Percentiles rank a stretch among this genome's conserved stretches.
These are phyloP conservation scores for Trissolcus japonicus DNA, from an alignment of 2,888 invertebrate genomes.

Conservation along the genomic window DNA sequence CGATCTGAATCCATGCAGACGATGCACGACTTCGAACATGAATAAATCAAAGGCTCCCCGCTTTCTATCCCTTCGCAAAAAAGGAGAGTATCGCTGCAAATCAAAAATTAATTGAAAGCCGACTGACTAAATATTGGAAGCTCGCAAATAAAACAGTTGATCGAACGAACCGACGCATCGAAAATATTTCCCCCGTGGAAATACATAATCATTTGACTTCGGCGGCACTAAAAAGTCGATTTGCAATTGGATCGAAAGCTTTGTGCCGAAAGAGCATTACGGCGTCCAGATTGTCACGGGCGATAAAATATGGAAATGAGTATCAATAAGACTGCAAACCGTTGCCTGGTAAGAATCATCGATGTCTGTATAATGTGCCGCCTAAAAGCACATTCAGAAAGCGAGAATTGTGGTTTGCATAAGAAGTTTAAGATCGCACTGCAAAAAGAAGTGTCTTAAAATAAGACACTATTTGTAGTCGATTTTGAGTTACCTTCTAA, in stretches of 20 bases:
- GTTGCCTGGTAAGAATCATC: constrained; percentile 43
- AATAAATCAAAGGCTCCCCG: constrained; percentile 37
- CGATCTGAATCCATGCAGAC: constrained; percentile 51
- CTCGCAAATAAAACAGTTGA: neutral
- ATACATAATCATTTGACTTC: constrained; percentile 3
- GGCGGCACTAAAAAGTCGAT: constrained; percentile 17
- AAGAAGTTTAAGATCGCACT: constrained; percentile 63
- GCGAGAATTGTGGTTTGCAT: constrained; percentile 62
- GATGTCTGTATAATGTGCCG: constrained; percentile 36
- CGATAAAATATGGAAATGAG: constrained; percentile 44
- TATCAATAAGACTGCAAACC: constrained; percentile 42
- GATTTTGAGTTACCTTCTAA: too few relatives aligned
- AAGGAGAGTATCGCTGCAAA: constrained; percentile 1
- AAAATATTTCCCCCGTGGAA: constrained; percentile 3
- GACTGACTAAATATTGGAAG: neutral
- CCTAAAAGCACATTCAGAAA: constrained; percentile 50
- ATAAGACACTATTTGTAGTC: too few relatives aligned
- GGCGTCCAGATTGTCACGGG: constrained; percentile 34
- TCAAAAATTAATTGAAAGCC: neutral
- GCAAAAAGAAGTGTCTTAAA: too few relatives aligned
- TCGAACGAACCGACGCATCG: neutral
- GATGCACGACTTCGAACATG: constrained; percentile 35
- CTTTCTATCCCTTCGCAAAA: constrained; percentile 1
- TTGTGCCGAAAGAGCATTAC: constrained; percentile 20
- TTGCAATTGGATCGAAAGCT: constrained; percentile 21